Evolutionary conservation across 2,113 vertebrate species (phyloP).

Genomic region (Hippocampus mohnikei): DNA sequence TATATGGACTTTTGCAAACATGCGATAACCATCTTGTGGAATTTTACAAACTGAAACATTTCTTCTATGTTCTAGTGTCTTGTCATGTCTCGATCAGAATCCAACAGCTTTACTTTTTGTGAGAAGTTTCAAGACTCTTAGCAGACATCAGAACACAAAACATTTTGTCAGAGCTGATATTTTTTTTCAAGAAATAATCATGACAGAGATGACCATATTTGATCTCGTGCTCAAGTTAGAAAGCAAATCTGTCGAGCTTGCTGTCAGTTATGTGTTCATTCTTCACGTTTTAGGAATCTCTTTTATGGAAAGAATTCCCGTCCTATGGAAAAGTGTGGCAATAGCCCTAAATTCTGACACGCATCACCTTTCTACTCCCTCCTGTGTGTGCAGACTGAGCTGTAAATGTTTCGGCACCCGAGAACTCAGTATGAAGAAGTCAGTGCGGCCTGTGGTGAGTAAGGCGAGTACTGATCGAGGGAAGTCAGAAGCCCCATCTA

Average conservation of each 20-base stretch:
- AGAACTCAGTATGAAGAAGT: conserved; percentile 95
- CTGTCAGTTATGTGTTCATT: neutral
- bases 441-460: conserved; percentile 83
- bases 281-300: neutral
- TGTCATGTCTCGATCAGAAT: neutral
- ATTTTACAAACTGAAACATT: neutral
- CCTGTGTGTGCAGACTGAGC: conserved; percentile 73
- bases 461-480: conserved; percentile 82
- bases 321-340: neutral
- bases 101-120: neutral
- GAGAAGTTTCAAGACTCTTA: neutral
- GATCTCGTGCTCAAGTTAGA: neutral
- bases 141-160: neutral
- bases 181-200: neutral
- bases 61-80: neutral
- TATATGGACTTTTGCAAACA: neutral
- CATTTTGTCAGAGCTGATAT: neutral
- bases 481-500: conserved; percentile 73
- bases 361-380: conserved; percentile 29
- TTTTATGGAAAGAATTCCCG: neutral
- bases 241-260: neutral
- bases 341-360: conserved; percentile 10
- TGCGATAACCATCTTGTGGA: neutral
- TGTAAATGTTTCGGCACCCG: conserved; percentile 86
- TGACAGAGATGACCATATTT: neutral